Percentiles rank a stretch among this genome's conserved stretches.
These are phyloP conservation scores for Tenthredo mesomela DNA, from an alignment of 2,888 invertebrate species.

Conservation along the genomic window DNA sequence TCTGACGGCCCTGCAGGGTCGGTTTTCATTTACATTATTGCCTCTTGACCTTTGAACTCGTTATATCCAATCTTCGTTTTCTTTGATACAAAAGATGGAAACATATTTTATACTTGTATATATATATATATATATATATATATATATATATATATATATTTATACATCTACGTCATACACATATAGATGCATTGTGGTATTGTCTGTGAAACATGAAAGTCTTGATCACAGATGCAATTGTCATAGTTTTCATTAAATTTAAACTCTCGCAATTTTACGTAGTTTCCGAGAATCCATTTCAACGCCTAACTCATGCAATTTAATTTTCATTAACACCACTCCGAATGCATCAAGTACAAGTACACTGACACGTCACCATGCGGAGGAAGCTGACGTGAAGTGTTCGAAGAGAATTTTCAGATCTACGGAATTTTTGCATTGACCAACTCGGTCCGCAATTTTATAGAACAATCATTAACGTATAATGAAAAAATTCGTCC, in stretches of 20 bases:
- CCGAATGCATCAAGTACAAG: not conserved
- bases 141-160: too few relatives aligned
- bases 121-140: too few relatives aligned
- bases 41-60: conserved; percentile 5
- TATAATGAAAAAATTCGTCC: not conserved
- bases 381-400: not conserved
- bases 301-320: not conserved
- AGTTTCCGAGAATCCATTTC: not conserved
- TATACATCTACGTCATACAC: not conserved
- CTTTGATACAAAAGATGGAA: not conserved
- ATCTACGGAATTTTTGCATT: not conserved
- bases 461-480: not conserved
- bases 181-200: not conserved
- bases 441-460: too few relatives aligned
- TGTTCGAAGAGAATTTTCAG: not conserved
- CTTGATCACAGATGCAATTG: not conserved
- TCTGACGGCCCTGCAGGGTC: not conserved
- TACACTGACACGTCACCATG: not conserved
- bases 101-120: not conserved
- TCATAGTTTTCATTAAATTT: not conserved
- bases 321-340: not conserved
- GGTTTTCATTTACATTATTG: conserved; percentile 33
- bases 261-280: not conserved
- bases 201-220: not conserved
- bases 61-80: not conserved